These are phyloP conservation scores for Drepana falcataria DNA, from an alignment of 2,888 invertebrate species.

Conservation along the genomic window DNA sequence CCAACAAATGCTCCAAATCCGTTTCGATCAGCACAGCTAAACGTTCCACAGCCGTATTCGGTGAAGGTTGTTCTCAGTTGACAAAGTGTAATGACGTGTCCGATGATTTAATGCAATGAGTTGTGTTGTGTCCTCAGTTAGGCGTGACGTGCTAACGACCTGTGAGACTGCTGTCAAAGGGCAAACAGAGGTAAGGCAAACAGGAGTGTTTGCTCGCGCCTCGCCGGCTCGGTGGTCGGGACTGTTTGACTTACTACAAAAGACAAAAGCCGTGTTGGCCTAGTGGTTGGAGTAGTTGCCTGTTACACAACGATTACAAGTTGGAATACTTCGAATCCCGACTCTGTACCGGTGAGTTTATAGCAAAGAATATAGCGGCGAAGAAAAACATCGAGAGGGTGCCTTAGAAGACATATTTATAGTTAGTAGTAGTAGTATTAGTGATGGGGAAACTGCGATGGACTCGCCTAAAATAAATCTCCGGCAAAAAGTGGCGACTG, in stretches of 20 bases:
- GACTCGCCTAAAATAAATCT: too few species aligned
- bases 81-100: conserved; percentile 38
- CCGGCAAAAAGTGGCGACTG: too few species aligned
- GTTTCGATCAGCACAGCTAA: too few species aligned
- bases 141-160: conserved; percentile 70
- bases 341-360: too few species aligned
- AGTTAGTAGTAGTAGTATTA: too few species aligned
- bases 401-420: too few species aligned
- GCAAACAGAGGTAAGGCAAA: conserved; percentile 61
- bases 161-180: conserved; percentile 77
- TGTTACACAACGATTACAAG: too few species aligned
- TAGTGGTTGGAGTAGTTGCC: conserved; percentile 4
- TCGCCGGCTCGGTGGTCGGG: conserved; percentile 54
- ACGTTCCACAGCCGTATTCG: conserved; percentile 32
- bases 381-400: too few species aligned
- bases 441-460: too few species aligned
- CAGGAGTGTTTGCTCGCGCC: conserved; percentile 49
- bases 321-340: too few species aligned
- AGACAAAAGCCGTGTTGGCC: background rate
- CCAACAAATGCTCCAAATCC: too few species aligned
- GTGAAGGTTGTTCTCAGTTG: conserved; percentile 28
- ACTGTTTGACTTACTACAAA: conserved; percentile 18
- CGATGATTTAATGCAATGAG: conserved; percentile 48
- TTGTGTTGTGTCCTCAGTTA: conserved; percentile 47
- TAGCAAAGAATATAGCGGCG: too few species aligned